phyloP scores from a whole-genome alignment of 2,113 vertebrate species.

The Phoxinus phoxinus region DNA sequence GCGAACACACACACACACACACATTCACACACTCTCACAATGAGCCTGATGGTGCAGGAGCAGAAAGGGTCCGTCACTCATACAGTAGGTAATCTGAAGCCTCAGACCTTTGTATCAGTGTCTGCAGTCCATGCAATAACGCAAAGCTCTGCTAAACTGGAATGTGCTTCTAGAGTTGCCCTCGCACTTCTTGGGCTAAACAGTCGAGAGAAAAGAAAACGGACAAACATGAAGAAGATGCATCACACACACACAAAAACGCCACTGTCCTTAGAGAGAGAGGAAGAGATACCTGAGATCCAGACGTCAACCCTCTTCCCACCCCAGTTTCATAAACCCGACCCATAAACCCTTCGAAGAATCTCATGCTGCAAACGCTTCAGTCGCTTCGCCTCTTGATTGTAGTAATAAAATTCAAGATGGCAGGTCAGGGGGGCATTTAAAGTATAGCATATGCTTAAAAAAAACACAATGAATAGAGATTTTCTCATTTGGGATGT shows the following conservation, averaged over 20 bases:
- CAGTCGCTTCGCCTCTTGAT: not conserved
- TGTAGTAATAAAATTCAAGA: constrained; percentile 21
- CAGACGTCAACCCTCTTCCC: not conserved
- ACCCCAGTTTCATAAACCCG: constrained; percentile 40
- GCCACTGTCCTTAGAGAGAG: constrained; percentile 76
- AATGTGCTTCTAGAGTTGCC: constrained; percentile 69
- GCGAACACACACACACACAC: not conserved
- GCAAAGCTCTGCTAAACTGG: constrained; percentile 62
- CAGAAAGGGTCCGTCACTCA: constrained; percentile 15
- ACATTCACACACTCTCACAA: constrained; percentile 33
- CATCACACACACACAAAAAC: not conserved
- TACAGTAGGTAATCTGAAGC: constrained; percentile 34
- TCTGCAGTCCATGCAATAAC: constrained; percentile 49
- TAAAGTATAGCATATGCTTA: not conserved
- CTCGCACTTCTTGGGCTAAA: constrained; percentile 35
- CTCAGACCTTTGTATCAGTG: constrained; percentile 25
- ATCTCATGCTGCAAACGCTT: constrained; percentile 67
- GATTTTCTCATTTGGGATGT: not conserved
- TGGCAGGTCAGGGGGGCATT: not conserved
- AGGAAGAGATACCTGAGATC: constrained; percentile 56
- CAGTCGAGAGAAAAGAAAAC: constrained; percentile 27
- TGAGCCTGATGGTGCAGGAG: not conserved
- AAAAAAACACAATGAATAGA: not conserved
- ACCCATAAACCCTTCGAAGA: constrained; percentile 56
- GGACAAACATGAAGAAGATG: constrained; percentile 18